Percentiles rank a stretch among this genome's conserved stretches.
These are phyloP conservation scores for Coreius guichenoti DNA, from an alignment of 2,797 vertebrate species.

Conservation along the genomic window DNA sequence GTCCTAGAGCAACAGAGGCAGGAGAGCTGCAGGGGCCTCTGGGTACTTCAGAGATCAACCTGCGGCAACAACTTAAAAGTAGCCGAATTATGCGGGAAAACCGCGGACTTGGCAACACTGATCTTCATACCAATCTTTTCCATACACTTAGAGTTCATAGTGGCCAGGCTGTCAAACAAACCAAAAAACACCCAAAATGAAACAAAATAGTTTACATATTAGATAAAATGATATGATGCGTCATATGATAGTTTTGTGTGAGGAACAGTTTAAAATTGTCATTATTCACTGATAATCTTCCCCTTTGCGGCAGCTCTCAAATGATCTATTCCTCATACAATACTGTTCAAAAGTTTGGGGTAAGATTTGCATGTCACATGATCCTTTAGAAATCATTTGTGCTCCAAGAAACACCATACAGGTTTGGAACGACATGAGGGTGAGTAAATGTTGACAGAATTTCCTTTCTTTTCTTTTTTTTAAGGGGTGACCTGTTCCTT, in stretches of 20 bases:
- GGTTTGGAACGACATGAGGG: not conserved
- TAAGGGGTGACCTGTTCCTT: not conserved
- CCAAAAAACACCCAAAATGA: not conserved
- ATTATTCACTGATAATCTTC: not conserved
- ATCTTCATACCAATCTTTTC: not conserved
- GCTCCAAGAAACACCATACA: not conserved
- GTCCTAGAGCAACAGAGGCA: slow-evolving; percentile 39
- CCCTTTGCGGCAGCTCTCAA: not conserved
- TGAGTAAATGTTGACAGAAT: not conserved
- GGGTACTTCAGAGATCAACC: slow-evolving; percentile 46
- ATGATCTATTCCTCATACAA: not conserved
- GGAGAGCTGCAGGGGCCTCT: slow-evolving; percentile 26
- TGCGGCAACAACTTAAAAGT: not conserved
- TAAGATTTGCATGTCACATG: not conserved
- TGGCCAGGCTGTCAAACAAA: not conserved
- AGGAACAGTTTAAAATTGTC: not conserved
- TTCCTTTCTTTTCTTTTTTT: no score
- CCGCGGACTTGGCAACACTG: not conserved
- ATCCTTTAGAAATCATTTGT: not conserved
- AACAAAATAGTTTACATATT: not conserved
- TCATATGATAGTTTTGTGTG: not conserved
- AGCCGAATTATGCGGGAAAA: not conserved
- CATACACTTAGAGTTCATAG: not conserved
- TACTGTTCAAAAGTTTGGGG: not conserved
- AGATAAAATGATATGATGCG: not conserved